Conservation (phyloP, 1,140 invertebrate species). For the Mizuhopecten yessoensis region DNA sequence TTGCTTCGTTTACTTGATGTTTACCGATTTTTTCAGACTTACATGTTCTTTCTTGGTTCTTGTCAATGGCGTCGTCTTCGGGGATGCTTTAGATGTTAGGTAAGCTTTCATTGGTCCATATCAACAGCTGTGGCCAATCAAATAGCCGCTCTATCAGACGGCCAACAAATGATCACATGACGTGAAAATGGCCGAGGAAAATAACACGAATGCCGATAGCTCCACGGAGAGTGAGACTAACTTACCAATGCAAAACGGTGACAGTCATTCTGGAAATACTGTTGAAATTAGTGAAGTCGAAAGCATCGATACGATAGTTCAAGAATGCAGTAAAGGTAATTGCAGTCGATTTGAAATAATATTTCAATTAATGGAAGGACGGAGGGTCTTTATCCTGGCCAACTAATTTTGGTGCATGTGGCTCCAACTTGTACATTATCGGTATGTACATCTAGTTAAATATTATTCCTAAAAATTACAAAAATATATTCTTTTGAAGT, state of each 20-base stretch:
- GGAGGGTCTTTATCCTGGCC: no score
- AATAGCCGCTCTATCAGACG: background rate
- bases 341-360: no score
- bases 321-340: background rate
- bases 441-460: no score
- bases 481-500: no score
- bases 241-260: background rate
- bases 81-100: background rate
- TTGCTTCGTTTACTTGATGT: background rate
- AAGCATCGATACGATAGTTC: background rate
- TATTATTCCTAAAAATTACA: no score
- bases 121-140: constrained; percentile 4
- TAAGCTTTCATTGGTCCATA: background rate
- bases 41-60: background rate
- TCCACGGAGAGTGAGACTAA: background rate
- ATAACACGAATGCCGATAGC: background rate
- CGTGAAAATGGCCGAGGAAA: constrained; percentile 19
- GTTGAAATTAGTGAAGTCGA: background rate
- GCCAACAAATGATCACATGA: background rate
- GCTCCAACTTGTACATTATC: no score
- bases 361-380: no score
- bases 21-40: background rate
- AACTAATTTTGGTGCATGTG: no score
- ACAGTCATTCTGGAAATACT: background rate
- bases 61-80: background rate